Base-by-base conservation (phyloP, 2,113 vertebrate genomes). In the Microcebus murinus region DNA sequence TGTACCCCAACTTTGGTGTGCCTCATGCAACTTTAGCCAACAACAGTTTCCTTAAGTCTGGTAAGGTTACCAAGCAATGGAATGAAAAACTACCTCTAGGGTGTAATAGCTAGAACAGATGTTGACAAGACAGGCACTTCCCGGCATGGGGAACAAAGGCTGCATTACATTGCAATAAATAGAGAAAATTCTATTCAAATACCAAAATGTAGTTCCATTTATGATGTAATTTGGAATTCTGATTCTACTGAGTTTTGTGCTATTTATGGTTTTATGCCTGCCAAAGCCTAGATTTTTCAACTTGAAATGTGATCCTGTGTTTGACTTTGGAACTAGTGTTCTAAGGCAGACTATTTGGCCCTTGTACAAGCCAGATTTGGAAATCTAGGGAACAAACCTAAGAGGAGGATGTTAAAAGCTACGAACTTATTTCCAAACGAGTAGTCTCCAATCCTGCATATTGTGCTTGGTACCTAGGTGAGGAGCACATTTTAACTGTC, bases 221-320 rank as follows among this genome's bases (percentile, higher is more conserved):
- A 99, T 31, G 99, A 99, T 31, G 98, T 99, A 85, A 98, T 92
- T 1, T 99, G 99, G 99, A 99, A 97, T 96, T 99, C 99, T 9
- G 98, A 50, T 96, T 99, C 99, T 0, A 34, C 98, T 0, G 98
- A 99, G 97, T 99, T 99, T 97, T 99, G 99, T 65, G 99, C 98
- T 39, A 99, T 99, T 3, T 99, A 99, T 36, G 99, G 99, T 92
- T 99, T 99, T 97, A 99, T 99, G 99, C 99, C 99, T 61, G 99
- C 99, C 95, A 99, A 99, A 94, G 99, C 99, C 83, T 99, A 98
- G 0, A 80, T 99, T 93, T 93, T 99, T 98, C 93, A 99, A 99
- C 97, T 98, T 99, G 34, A 99, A 99, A 84, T 99, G 99, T 57
- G 99, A 99, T 92, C 98, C 99, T 0, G 97, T 99, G 45, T 99